Evolutionary conservation across 2,113 vertebrate species (phyloP).

Genomic region (Nanorana parkeri): DNA sequence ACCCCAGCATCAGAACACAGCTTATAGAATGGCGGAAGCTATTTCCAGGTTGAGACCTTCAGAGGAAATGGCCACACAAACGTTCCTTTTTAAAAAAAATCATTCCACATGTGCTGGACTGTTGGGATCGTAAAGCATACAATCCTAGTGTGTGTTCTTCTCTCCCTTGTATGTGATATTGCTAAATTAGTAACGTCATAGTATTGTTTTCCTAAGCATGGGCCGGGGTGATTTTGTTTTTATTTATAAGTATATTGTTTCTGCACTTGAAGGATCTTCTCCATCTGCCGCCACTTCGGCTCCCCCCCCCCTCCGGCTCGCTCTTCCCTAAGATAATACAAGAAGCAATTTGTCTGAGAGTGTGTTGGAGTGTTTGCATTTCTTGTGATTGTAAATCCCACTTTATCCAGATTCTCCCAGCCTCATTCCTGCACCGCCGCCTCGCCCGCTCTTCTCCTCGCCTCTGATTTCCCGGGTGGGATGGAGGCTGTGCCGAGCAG

Average conservation of each 20-base stretch:
- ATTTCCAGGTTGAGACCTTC: too few relatives aligned
- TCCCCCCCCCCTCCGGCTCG: conserved; percentile 15
- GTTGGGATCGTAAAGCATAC: too few relatives aligned
- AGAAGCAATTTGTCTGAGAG: conserved; percentile 29
- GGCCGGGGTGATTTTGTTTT: background rate
- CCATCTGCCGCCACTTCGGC: background rate
- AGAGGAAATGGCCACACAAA: too few relatives aligned
- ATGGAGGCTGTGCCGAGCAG: background rate
- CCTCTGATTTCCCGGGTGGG: conserved; percentile 33
- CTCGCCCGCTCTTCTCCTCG: background rate
- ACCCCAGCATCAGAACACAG: too few relatives aligned
- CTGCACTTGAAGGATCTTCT: conserved; percentile 8
- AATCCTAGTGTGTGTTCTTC: too few relatives aligned
- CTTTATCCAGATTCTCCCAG: conserved; percentile 29
- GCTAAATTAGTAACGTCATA: too few relatives aligned
- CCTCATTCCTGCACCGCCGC: background rate
- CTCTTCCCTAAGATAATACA: conserved; percentile 36
- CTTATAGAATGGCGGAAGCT: too few relatives aligned
- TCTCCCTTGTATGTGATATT: too few relatives aligned
- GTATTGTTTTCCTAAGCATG: background rate
- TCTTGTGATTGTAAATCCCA: conserved; percentile 36
- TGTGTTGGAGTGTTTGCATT: conserved; percentile 48
- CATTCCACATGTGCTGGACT: too few relatives aligned
- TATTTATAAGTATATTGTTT: conserved; percentile 25
- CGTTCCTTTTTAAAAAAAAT: too few relatives aligned